Conservation (phyloP, 1,140 invertebrate genomes). For the Drosophila rhopaloa region DNA sequence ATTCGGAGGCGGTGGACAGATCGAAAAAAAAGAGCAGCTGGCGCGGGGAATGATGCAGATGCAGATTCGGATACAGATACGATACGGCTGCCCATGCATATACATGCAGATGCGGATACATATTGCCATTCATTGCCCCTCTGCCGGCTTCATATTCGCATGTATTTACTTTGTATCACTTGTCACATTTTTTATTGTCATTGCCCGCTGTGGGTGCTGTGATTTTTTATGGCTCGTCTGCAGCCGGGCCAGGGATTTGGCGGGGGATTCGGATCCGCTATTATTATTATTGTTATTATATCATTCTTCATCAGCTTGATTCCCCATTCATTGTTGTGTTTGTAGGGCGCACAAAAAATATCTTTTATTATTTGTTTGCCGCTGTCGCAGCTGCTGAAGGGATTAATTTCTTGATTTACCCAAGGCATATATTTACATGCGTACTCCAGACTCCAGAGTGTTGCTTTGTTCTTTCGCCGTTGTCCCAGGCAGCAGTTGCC, state of each 20-base stretch:
- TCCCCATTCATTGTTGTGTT: constrained; percentile 79
- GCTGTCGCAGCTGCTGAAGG: constrained; percentile 77
- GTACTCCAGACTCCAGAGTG: constrained; percentile 4
- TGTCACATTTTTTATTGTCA: constrained; percentile 79
- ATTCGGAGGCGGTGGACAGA: constrained; percentile 1
- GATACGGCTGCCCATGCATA: constrained; percentile 31
- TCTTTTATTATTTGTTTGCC: constrained; percentile 78
- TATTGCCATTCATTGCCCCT: constrained; percentile 66
- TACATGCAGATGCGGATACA: constrained; percentile 34
- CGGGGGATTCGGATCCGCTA: constrained; percentile 27
- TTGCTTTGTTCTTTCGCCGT: constrained; percentile 63
- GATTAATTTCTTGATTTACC: constrained; percentile 84
- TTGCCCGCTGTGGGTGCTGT: constrained; percentile 52
- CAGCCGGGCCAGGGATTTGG: constrained; percentile 23
- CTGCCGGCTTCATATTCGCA: constrained; percentile 69
- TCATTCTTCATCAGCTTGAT: constrained; percentile 81
- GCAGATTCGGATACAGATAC: constrained; percentile 38
- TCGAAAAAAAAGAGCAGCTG: constrained; percentile 8
- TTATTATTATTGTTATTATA: constrained; percentile 80
- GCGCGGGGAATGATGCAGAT: constrained; percentile 26
- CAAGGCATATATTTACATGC: constrained; percentile 39
- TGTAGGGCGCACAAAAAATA: constrained; percentile 66
- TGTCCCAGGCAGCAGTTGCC: constrained; percentile 36
- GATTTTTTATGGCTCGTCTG: constrained; percentile 79
- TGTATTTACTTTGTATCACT: constrained; percentile 83